phyloP scores from a whole-genome alignment of 2,888 invertebrate genomes.

The Teleiodes luculella region DNA sequence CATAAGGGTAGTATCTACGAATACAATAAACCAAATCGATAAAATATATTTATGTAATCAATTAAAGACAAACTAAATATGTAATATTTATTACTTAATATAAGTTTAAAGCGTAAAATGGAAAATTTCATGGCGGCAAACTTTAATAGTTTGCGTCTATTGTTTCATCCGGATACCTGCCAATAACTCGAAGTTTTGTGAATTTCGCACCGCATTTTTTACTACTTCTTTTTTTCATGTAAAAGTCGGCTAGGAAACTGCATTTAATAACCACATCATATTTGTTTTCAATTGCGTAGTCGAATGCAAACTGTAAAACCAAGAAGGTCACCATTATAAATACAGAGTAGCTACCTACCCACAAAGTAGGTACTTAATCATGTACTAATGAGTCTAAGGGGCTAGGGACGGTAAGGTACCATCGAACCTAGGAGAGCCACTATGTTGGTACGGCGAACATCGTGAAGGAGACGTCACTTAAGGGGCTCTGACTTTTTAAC shows the following conservation, averaged over 20 bases:
- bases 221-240: constrained; percentile 53
- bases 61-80: neutral
- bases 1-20: too few relatives aligned
- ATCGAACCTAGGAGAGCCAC: too few relatives aligned
- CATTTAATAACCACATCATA: constrained; percentile 83
- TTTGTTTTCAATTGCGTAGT: constrained; percentile 81
- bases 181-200: neutral
- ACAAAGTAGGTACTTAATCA: too few relatives aligned
- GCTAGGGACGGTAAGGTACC: too few relatives aligned
- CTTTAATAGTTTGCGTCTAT: neutral
- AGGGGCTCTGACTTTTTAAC: too few relatives aligned
- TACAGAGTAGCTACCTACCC: too few relatives aligned
- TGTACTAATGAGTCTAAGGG: too few relatives aligned
- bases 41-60: too few relatives aligned
- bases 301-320: constrained; percentile 82
- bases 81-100: neutral
- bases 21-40: too few relatives aligned
- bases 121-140: neutral
- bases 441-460: too few relatives aligned
- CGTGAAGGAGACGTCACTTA: too few relatives aligned
- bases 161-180: neutral
- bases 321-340: too few relatives aligned
- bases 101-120: neutral
- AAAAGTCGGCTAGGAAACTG: constrained; percentile 83
- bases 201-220: constrained; percentile 36